A percentile compares a stretch with the other conserved stretches of the same genome.
These are phyloP conservation scores for Bombyx huttoni DNA, from an alignment of 2,888 invertebrate genomes.

Conservation along the genomic window DNA sequence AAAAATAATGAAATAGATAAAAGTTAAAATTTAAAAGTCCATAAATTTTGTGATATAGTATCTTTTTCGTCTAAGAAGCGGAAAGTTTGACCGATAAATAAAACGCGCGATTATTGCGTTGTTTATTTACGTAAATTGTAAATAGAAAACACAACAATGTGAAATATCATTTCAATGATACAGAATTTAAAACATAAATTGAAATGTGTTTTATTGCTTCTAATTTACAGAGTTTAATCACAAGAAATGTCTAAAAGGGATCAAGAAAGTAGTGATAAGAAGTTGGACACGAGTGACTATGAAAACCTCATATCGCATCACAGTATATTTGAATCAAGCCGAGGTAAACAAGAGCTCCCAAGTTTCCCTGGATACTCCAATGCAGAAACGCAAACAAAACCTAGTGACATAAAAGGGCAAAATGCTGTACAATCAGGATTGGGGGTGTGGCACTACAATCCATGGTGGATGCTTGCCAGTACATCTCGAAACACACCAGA, in stretches of 20 bases:
- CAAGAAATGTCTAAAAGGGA: constrained; percentile 66
- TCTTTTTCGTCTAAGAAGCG: neutral
- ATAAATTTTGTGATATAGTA: neutral
- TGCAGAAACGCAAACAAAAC: constrained; percentile 68
- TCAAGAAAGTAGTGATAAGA: constrained; percentile 57
- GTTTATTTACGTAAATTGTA: constrained; percentile 50
- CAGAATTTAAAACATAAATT: neutral
- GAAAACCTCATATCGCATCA: constrained; percentile 65
- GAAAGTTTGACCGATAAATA: constrained; percentile 14
- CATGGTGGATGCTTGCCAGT: constrained; percentile 70
- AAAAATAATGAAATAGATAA: too few species aligned
- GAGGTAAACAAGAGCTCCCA: constrained; percentile 58
- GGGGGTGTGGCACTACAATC: constrained; percentile 67
- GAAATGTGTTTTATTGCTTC: constrained; percentile 5
- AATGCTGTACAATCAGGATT: constrained; percentile 41
- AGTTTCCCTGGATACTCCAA: constrained; percentile 67
- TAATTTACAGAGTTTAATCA: constrained; percentile 19
- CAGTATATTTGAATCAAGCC: constrained; percentile 59
- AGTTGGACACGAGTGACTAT: constrained; percentile 62
- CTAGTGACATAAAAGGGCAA: constrained; percentile 55
- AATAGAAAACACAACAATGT: constrained; percentile 16
- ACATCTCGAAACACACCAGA: constrained; percentile 58
- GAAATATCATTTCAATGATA: neutral
- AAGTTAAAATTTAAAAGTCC: neutral
- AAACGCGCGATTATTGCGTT: constrained; percentile 53